Evolutionary conservation across 2,797 vertebrate genomes (phyloP).

Genomic region (Acropternis orthonyx): DNA sequence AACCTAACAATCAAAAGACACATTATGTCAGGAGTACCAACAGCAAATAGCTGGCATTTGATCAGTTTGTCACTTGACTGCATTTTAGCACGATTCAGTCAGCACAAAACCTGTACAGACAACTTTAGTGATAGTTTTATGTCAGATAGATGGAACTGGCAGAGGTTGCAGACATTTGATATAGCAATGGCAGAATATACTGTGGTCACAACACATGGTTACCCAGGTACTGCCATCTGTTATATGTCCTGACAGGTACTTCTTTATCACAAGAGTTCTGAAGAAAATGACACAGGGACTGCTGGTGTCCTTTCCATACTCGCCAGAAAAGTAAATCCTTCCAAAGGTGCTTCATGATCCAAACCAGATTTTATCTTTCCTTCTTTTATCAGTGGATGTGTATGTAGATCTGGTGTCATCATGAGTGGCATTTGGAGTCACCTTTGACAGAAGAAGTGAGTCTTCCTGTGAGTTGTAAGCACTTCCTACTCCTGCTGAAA

Average conservation of each 20-base stretch:
- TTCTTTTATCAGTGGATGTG: not conserved
- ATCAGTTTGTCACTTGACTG: not conserved
- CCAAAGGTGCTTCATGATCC: not conserved
- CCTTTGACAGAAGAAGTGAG: not conserved
- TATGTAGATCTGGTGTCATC: not conserved
- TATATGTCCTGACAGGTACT: not conserved
- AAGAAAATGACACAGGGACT: not conserved
- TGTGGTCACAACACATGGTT: not conserved
- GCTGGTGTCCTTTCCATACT: not conserved
- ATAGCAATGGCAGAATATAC: not conserved
- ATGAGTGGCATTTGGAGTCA: not conserved
- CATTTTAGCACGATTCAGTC: not conserved
- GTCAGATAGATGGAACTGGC: not conserved
- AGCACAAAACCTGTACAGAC: not conserved
- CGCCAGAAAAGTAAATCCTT: not conserved
- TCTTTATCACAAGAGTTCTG: not conserved
- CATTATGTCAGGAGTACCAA: not conserved
- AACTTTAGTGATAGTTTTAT: not conserved
- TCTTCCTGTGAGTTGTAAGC: not conserved
- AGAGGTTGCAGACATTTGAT: not conserved
- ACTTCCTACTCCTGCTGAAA: not conserved
- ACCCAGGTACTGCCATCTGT: not conserved
- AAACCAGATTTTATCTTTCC: not conserved
- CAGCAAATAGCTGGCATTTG: not conserved
- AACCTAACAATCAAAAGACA: not conserved